Base-by-base conservation (phyloP, 2,888 invertebrate genomes). In the Volucella inanis region DNA sequence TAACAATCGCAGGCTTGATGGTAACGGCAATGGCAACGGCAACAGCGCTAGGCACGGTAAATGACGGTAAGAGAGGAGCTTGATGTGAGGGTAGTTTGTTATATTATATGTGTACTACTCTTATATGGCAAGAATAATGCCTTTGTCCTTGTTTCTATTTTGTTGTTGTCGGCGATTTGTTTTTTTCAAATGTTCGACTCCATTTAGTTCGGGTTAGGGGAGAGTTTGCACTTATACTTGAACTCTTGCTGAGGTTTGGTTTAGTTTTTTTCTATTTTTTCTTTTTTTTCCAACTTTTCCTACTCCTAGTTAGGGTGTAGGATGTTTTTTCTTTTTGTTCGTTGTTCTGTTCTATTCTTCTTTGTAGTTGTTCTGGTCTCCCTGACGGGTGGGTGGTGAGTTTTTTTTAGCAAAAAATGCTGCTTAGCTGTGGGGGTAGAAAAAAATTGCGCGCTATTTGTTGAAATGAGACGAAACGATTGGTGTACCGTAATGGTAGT, bases 181-280 rank as follows among this genome's bases (percentile, higher is more conserved):
- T 59, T 45, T 38, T 67, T 65, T 50, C 8, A 43, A 6, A 31
- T 74, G 61, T 67, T 59, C 72, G 68, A 74, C 68, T 74, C 57
- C 74, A 78, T 78, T 79, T 84, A 70, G 64, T 71, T 45, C 70
- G 64, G 79, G 84, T 84, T 84, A 84, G 79, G 79, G 79, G 71
- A 79, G 71, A 84, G 75, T 76, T 84, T 84, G 84, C 79, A 84
- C 84, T 84, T 84, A 84, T 84, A 84, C 84, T 84, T 84, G 84
- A 84, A 84, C 84, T 79, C 84, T 31, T 31, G 71, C 70, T 79
- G 74, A 75, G 79, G 83, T 79, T 79, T 83, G 41, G 14, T 71
- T 77, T 14, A 38, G 18, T 57, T 18, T 52, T 54, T 22, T 22
- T 22, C 18, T 22, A 22, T 22, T 22, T 22, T 22, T 22, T 3